These are phyloP conservation scores for Pseudochaenichthys georgianus DNA, from an alignment of 2,797 vertebrate species.

Conservation along the genomic window DNA sequence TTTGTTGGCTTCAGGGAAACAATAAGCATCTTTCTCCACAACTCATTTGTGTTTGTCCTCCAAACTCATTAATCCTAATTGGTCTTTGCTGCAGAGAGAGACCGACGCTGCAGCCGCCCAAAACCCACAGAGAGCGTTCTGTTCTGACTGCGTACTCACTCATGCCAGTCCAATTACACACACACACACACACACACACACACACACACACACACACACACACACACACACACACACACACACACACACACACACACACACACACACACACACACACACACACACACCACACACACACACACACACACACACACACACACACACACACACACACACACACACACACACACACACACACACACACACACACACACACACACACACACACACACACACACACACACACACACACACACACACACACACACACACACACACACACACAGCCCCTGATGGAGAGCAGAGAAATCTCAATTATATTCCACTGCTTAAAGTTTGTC, in stretches of 20 bases:
- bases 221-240: too few relatives aligned
- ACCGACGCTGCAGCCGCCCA: slow-evolving; percentile 16
- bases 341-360: too few relatives aligned
- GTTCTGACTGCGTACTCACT: slow-evolving; percentile 21
- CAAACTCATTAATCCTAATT: slow-evolving; percentile 53
- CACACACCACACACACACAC: too few relatives aligned
- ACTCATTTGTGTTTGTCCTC: slow-evolving; percentile 37
- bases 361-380: too few relatives aligned
- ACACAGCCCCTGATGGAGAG: slow-evolving; percentile 1
- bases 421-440: too few relatives aligned
- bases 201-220: too few relatives aligned
- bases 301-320: slow-evolving; percentile 3
- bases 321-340: too few relatives aligned
- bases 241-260: background rate
- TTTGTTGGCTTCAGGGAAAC: slow-evolving; percentile 31
- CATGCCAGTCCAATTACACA: slow-evolving; percentile 17
- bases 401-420: too few relatives aligned
- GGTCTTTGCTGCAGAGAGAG: slow-evolving; percentile 34
- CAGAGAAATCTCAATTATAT: background rate
- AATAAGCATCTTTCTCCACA: slow-evolving; percentile 34
- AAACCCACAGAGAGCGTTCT: slow-evolving; percentile 22
- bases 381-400: too few relatives aligned
- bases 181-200: background rate
- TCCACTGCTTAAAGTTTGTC: background rate
- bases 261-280: too few relatives aligned